These are phyloP conservation scores for Himalopsyche tibetana DNA, from an alignment of 2,888 invertebrate species.

Conservation along the genomic window DNA sequence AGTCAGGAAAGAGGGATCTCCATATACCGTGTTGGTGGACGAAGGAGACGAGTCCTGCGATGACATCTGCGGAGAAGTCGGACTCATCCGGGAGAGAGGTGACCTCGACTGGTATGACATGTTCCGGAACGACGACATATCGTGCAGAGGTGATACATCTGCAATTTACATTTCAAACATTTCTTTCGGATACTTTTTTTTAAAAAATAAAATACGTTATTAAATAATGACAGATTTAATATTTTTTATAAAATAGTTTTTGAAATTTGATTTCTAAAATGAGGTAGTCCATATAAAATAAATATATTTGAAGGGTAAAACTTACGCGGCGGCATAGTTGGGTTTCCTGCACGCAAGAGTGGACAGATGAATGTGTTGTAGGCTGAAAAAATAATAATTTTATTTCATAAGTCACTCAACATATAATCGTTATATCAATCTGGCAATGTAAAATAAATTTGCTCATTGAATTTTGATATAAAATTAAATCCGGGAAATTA, in stretches of 20 bases:
- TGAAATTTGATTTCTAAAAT: too few species aligned
- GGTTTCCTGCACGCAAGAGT: conserved; percentile 19
- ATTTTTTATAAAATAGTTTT: too few species aligned
- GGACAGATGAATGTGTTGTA: conserved; percentile 47
- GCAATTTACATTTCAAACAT: not conserved
- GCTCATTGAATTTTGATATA: too few species aligned
- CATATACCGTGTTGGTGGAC: conserved; percentile 56
- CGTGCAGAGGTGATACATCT: conserved; percentile 40
- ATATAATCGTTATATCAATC: too few species aligned
- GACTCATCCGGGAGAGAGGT: conserved; percentile 46
- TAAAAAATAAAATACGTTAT: too few species aligned
- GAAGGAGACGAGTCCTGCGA: not conserved
- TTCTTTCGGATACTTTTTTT: too few species aligned
- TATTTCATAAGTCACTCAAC: too few species aligned
- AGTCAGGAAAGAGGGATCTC: conserved; percentile 62
- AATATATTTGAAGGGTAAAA: not conserved
- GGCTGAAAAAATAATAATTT: conserved; percentile 4
- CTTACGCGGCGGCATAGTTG: not conserved
- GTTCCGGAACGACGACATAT: conserved; percentile 53
- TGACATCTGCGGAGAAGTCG: not conserved
- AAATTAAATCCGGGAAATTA: too few species aligned
- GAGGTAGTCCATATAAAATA: too few species aligned
- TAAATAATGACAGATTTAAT: too few species aligned
- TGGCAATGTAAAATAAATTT: too few species aligned
- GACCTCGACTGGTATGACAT: conserved; percentile 57